Evolutionary conservation across 2,888 invertebrate species (phyloP), one percentile per base, ranked within the genome.

Genomic region (Silvanus unidentatus): DNA sequence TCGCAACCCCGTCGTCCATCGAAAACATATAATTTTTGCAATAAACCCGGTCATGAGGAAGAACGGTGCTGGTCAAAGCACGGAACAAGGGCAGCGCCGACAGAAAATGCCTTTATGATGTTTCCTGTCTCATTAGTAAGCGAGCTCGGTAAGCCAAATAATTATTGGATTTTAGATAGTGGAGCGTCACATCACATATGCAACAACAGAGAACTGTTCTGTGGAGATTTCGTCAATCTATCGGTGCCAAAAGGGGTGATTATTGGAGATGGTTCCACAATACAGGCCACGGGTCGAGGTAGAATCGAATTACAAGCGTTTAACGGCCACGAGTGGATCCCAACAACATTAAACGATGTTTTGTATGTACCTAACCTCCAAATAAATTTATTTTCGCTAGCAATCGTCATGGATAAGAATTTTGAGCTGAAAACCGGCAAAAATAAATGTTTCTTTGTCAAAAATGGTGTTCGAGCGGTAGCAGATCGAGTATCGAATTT

Each of bases 321-420:
- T 14, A 37, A 37, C 22, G 41, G 39, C 28, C 16, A 36, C 29
- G 14, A 10, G 11, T 45, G 29, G 30, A 37, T 45, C 15, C 12
- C 37, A 14, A 45, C 38, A 38, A 43, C 38, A 43, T 8, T 11
- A 5, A 8, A n/a, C 13, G n/a, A 32, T 12, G 32, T 32, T 5
- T n/a, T 32, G 4, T 65, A 62, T 54, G 58, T 70, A 2, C 66
- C 64, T 9, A 48, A 49, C 0, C 47, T 68, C 10, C 36, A 50
- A n/a, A 59, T 59, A 49, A 67, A 68, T 42, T 40, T 68, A 9
- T 66, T 68, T 44, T 69, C 64, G 65, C 65, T 45, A 65, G 64
- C 1, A 55, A 41, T 1, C n/a, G 44, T 53, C 1, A 60, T 55
- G 2, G 48, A 54, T 10, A 59, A 60, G 48, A 57, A 56, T 1